Conservation (phyloP, 30 jellyfish, hydroid and myxozoan species). For the Turritopsis dohrnii region DNA sequence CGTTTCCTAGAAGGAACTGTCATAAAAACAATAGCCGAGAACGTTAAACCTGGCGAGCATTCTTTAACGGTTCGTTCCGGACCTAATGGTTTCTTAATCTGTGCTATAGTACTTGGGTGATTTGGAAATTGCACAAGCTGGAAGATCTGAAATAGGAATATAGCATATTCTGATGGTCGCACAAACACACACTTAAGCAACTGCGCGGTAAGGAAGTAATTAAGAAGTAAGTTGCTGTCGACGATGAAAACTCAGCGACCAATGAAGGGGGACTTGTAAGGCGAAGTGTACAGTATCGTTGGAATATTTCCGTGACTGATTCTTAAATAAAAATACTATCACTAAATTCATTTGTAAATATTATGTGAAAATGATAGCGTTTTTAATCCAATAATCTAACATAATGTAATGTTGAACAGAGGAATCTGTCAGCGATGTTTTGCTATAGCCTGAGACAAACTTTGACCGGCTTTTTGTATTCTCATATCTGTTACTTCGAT, state of each 20-base stretch:
- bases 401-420: too few relatives aligned
- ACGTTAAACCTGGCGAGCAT: slow-evolving; percentile 95
- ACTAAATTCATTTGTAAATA: not conserved
- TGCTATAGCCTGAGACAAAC: too few relatives aligned
- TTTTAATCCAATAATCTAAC: not conserved
- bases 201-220: not conserved
- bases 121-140: not conserved
- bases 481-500: too few relatives aligned
- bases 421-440: too few relatives aligned
- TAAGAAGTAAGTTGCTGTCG: too few relatives aligned
- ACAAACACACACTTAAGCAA: not conserved
- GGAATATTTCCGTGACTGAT: not conserved
- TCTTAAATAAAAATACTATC: not conserved
- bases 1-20: slow-evolving; percentile 95
- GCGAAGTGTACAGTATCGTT: not conserved
- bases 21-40: slow-evolving; percentile 66
- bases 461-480: too few relatives aligned
- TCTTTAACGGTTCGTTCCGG: slow-evolving; percentile 69
- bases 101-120: slow-evolving; percentile 91
- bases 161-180: not conserved
- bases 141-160: not conserved
- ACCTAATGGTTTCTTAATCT: slow-evolving; percentile 70
- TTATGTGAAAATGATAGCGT: not conserved
- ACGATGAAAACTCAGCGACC: too few relatives aligned
- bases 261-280: too few relatives aligned